Evolutionary conservation across 2,888 invertebrate species (phyloP), one percentile per base, ranked within the genome.

Genomic region (Saturnia pavonia): DNA sequence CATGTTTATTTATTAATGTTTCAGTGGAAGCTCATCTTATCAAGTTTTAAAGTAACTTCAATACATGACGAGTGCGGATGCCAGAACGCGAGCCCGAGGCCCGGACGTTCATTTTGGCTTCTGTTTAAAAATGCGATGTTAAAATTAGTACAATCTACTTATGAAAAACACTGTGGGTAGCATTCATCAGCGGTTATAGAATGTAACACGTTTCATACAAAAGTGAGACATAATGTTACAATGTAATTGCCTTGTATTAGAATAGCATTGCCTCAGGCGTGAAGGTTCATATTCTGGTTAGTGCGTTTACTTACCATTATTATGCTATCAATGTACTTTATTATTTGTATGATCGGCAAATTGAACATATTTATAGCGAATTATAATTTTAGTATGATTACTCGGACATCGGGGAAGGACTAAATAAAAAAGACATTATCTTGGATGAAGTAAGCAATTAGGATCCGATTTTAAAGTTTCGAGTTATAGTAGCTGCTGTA

Each of bases 81-180:
- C 77, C 81, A 82, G 85, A 86, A 84, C 84, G 81, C 78, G 73
- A 74, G 90, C 92, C 91, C 71, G 81, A 71, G 91, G 92, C 86
- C 82, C 89, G 87, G 89, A 88, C 88, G 88, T 88, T 84, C 85
- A 86, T 90, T 91, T 90, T 82, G 88, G 92, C 93, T 92, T 91
- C 93, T 92, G 93, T 92, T 88, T 91, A 79, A 88, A 87, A 89
- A 89, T 87, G 86, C 85, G 82, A 86, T 88, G 84, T 85, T 84
- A 77, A 88, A 87, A 88, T 89, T 87, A 87, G 86, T 84, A 82
- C 83, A 86, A 86, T 87, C 66, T 69, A 67, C 54, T 57, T 70
- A 22, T 54, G 42, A 54, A 70, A 54, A 70, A 70, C 54, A 67
- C 54, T 25, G 19, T 70, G 27, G 43, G 70, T 70, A 43, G 60